Evolutionary conservation across 2,797 vertebrate genomes (phyloP), one percentile per base, ranked within the genome.

Genomic region (Pangasius macronema): DNA sequence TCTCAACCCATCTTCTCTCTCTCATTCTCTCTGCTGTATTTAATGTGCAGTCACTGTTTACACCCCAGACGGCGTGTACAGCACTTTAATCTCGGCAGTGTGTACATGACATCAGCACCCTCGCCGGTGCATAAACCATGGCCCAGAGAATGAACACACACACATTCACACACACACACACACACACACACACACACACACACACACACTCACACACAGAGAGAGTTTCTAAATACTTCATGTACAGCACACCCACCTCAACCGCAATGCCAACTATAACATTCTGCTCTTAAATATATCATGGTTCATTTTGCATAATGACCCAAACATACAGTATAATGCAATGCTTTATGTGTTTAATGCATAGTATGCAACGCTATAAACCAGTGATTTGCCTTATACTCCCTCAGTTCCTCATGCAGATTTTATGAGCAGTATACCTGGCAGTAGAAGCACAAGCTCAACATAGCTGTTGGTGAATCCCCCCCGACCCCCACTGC

Each of bases 181-280:
- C 70, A 77, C 61, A 68, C 83, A 73, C 92, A 89, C 87, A 91
- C 90, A 91, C 93, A 90, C 92, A 91, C 89, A 93, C 89, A 93
- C 93, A 94, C 93, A 93, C 83, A 77, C 57, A n/a, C n/a, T n/a
- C 89, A 93, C 89, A 93, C 93, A 94, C 93, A 93, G 80, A 77
- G 49, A 72, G 63, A 61, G 27, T 42, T 42, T 85, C 67, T 85
- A 85, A 88, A 72, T 85, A 80, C 76, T 51, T 76, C 55, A 72
- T 73, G 24, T 67, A 88, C 39, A 82, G 59, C 79, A 82, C 83
- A 82, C 83, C 76, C 67, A 81, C 79, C 3, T 67, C 79, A 65
- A 5, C 79, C 22, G 18, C 68, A 27, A 67, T 85, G 76, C 67
- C 83, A 85, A 63, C 51, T 80, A 49, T 70, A 79, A 73, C 67